phyloP scores from a whole-genome alignment of 2,888 invertebrate species.

The Drosophila putrida region DNA sequence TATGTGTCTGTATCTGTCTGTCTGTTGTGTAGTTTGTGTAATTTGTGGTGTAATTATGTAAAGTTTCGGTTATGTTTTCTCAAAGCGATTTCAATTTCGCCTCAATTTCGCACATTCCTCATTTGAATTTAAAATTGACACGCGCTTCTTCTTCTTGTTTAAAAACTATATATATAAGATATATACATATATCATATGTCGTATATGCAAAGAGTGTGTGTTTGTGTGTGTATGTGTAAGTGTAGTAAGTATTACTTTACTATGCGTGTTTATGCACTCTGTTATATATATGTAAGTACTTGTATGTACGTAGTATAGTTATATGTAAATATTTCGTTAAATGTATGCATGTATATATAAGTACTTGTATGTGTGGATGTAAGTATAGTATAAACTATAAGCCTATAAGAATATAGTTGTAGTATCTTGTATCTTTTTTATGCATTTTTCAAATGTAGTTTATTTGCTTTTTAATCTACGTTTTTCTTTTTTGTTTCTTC shows the following conservation, averaged over 20 bases:
- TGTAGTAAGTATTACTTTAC: slow-evolving; percentile 55
- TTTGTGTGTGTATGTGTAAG: slow-evolving; percentile 36
- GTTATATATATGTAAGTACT: slow-evolving; percentile 37
- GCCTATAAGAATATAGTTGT: slow-evolving; percentile 81
- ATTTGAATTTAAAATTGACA: slow-evolving; percentile 75
- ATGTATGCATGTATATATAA: slow-evolving; percentile 52
- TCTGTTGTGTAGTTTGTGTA: slow-evolving; percentile 66
- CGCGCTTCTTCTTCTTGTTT: slow-evolving; percentile 63
- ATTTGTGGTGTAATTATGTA: slow-evolving; percentile 81
- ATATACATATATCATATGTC: slow-evolving; percentile 38
- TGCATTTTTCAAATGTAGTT: slow-evolving; percentile 58
- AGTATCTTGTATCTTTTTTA: slow-evolving; percentile 43
- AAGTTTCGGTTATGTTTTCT: slow-evolving; percentile 51
- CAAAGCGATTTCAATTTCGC: slow-evolving; percentile 50
- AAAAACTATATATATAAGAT: slow-evolving; percentile 68
- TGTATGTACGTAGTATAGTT: slow-evolving; percentile 62
- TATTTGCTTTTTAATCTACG: slow-evolving; percentile 50
- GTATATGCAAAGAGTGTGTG: slow-evolving; percentile 38
- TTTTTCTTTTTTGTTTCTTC: slow-evolving; percentile 29
- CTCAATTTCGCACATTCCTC: slow-evolving; percentile 33
- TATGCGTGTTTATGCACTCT: slow-evolving; percentile 64
- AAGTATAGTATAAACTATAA: slow-evolving; percentile 80
- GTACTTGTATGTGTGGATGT: slow-evolving; percentile 55
- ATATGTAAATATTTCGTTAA: slow-evolving; percentile 59
- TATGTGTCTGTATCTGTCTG: slow-evolving; percentile 28